Conservation (phyloP, 2,113 vertebrate species). For the Baryphthengus martii region DNA sequence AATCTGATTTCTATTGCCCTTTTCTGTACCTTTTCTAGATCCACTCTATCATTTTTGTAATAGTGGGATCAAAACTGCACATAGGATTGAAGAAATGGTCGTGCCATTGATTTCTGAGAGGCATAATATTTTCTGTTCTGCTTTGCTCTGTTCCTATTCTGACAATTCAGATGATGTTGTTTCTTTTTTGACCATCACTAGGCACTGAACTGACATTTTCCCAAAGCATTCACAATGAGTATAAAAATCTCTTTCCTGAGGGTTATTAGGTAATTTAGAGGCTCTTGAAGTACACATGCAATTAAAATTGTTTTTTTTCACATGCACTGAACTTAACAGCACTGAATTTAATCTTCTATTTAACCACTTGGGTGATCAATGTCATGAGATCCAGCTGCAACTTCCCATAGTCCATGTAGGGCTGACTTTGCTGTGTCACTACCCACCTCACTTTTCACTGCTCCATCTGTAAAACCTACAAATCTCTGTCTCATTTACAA, state of each 20-base stretch:
- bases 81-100: background rate
- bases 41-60: conserved; percentile 13
- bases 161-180: conserved; percentile 8
- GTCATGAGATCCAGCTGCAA: background rate
- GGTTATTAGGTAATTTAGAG: conserved; percentile 49
- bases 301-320: conserved; percentile 36
- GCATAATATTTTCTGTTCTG: conserved; percentile 18
- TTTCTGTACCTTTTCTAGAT: background rate
- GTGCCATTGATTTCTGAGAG: background rate
- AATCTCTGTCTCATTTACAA: conserved; percentile 22
- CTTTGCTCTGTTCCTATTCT: background rate
- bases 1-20: conserved; percentile 14
- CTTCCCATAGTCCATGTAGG: background rate
- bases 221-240: background rate
- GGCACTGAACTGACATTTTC: conserved; percentile 30
- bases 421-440: background rate
- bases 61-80: background rate
- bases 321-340: background rate
- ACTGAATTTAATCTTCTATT: background rate
- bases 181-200: conserved; percentile 20
- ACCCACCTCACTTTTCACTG: background rate
- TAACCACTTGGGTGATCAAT: background rate
- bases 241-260: conserved; percentile 37
- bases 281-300: background rate
- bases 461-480: background rate